Evolutionary conservation across 2,888 invertebrate genomes (phyloP).

Genomic region (Lepidocyrtinus sp.): DNA sequence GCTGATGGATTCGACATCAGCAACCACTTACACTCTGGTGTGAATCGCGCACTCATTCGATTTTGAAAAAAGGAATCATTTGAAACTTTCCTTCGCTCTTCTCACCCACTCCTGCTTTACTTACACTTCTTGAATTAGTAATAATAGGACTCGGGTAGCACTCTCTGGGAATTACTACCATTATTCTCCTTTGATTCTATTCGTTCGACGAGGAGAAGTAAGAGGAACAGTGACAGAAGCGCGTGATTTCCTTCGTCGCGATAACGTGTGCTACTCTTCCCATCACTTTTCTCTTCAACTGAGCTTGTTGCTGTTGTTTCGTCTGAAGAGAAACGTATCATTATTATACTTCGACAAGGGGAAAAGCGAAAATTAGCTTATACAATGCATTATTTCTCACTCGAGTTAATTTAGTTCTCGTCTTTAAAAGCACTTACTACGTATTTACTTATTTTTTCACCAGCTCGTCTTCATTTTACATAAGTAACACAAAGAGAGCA

Average conservation of each 20-base stretch:
- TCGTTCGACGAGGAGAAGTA: slow-evolving; percentile 38
- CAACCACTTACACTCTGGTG: slow-evolving; percentile 68
- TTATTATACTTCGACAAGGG: not conserved
- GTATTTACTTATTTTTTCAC: too few relatives aligned
- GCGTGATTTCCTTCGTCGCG: slow-evolving; percentile 26
- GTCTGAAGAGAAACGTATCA: slow-evolving; percentile 15
- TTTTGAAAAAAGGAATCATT: slow-evolving; percentile 11
- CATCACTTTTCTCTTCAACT: slow-evolving; percentile 29
- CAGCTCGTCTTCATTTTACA: not conserved
- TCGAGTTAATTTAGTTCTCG: not conserved
- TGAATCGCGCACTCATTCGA: slow-evolving; percentile 62
- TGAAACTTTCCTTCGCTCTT: not conserved
- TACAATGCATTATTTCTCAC: not conserved
- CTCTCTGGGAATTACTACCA: not conserved
- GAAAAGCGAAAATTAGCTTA: not conserved
- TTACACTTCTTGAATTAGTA: not conserved
- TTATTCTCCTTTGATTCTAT: slow-evolving; percentile 26
- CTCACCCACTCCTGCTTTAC: slow-evolving; percentile 40
- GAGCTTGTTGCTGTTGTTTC: slow-evolving; percentile 31
- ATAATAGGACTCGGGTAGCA: not conserved
- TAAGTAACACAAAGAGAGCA: too few relatives aligned
- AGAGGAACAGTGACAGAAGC: slow-evolving; percentile 37
- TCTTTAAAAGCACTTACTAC: too few relatives aligned
- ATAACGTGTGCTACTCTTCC: slow-evolving; percentile 7
- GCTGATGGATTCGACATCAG: slow-evolving; percentile 71